Percentiles rank a stretch among this genome's conserved stretches.
Conservation (phyloP, 1,140 invertebrate species). For the Trichomalopsis sarcophagae region DNA sequence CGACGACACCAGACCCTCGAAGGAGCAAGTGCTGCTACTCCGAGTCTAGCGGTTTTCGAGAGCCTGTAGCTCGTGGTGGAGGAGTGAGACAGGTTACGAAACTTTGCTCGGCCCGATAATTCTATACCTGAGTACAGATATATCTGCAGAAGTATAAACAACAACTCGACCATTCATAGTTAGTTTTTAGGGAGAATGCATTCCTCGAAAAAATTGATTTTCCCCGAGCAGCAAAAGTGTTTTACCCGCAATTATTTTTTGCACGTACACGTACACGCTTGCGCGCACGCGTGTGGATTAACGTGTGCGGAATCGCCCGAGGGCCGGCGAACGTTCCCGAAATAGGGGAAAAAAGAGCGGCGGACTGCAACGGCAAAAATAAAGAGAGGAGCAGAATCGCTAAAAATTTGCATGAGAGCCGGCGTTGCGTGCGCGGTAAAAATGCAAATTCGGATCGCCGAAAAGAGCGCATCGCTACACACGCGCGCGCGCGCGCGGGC, state of each 20-base stretch:
- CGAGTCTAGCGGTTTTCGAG: not conserved
- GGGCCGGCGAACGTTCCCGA: not conserved
- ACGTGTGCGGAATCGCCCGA: slow-evolving; percentile 19
- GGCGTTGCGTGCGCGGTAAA: slow-evolving; percentile 26
- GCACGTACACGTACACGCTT: not conserved
- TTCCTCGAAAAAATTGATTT: not conserved
- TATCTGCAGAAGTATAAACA: not conserved
- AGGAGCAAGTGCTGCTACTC: not conserved
- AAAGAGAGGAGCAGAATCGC: slow-evolving; percentile 22
- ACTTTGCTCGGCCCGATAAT: not conserved
- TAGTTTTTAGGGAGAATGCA: not conserved
- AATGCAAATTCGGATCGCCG: slow-evolving; percentile 42
- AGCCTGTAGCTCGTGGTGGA: not conserved
- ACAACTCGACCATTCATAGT: not conserved
- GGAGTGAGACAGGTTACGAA: not conserved
- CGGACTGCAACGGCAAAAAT: slow-evolving; percentile 25
- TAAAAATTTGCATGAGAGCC: slow-evolving; percentile 46
- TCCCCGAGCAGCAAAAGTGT: not conserved
- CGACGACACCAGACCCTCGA: slow-evolving; percentile 4
- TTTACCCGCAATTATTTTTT: slow-evolving; percentile 33
- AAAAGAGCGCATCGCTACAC: slow-evolving; percentile 16
- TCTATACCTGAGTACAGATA: too few relatives aligned
- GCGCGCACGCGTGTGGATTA: not conserved
- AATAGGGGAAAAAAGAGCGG: slow-evolving; percentile 12
- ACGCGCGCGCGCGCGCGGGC: not conserved